Percentiles rank a stretch among this genome's conserved stretches.
These are phyloP conservation scores for Drosophila monieri DNA, from an alignment of 2,888 invertebrate species.

Conservation along the genomic window DNA sequence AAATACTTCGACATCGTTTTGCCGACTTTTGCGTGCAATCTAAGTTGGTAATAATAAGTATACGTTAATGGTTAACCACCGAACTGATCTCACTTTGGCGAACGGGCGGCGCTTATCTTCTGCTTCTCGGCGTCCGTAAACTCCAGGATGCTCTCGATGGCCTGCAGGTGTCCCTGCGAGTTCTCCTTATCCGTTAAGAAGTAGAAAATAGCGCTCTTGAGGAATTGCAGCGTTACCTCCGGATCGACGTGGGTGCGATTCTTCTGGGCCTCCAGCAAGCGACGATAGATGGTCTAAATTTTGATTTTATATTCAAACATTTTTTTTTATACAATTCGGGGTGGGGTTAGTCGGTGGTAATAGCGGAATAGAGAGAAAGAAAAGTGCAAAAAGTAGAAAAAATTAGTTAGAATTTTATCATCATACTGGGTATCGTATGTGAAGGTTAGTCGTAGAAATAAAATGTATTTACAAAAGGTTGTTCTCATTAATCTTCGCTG, in stretches of 20 bases:
- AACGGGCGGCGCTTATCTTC: conserved; percentile 90
- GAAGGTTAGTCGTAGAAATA: conserved; percentile 51
- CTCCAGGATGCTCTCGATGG: conserved; percentile 95
- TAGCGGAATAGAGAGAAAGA: conserved; percentile 34
- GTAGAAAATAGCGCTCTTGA: conserved; percentile 96
- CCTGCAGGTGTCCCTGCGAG: conserved; percentile 92
- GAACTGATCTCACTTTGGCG: conserved; percentile 79
- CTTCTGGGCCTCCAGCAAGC: conserved; percentile 91
- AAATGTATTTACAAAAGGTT: conserved; percentile 62
- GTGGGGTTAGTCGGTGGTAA: conserved; percentile 12
- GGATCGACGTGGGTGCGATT: conserved; percentile 91
- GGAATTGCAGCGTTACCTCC: conserved; percentile 95
- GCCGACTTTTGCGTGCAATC: conserved; percentile 26
- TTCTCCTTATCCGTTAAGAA: conserved; percentile 96
- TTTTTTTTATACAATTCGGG: conserved; percentile 19
- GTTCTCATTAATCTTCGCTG: conserved; percentile 40
- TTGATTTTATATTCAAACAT: conserved; percentile 5
- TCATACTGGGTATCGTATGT: conserved; percentile 14
- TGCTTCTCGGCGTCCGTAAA: conserved; percentile 92
- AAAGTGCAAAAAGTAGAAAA: conserved; percentile 49
- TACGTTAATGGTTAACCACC: conserved; percentile 14
- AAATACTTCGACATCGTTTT: conserved; percentile 70
- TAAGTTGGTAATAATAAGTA: conserved; percentile 37
- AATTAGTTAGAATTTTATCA: conserved; percentile 11
- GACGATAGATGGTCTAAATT: conserved; percentile 92